Evolutionary conservation across 2,888 invertebrate species (phyloP).

Genomic region (Xestia xanthographa): DNA sequence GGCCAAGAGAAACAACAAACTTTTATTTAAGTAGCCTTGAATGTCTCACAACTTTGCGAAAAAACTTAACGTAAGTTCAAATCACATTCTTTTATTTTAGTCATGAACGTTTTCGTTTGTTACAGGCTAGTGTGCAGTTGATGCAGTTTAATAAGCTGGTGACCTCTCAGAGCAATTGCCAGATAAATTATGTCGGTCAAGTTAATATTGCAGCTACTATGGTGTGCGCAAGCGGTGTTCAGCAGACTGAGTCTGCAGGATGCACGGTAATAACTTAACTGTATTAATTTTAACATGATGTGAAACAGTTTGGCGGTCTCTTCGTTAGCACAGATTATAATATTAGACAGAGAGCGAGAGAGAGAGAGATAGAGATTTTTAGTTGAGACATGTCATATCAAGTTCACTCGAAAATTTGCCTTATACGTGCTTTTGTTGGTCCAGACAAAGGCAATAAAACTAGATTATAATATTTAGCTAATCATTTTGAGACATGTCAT

Average conservation of each 20-base stretch:
- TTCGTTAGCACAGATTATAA: no score
- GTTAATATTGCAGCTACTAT: constrained; percentile 2
- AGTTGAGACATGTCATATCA: no score
- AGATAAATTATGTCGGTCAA: background rate
- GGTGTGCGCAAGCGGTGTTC: constrained; percentile 4
- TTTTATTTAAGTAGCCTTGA: background rate
- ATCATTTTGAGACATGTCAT: no score
- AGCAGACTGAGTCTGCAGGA: background rate
- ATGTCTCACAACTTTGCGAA: background rate
- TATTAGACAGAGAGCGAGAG: no score
- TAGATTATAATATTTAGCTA: no score
- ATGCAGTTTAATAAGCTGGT: background rate
- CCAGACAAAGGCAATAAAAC: no score
- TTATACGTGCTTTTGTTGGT: no score
- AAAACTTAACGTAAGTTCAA: background rate
- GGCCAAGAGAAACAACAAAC: no score
- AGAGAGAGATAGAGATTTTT: no score
- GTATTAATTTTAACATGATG: background rate
- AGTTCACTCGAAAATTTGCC: no score
- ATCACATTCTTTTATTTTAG: background rate
- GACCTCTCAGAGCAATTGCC: rapidly evolving
- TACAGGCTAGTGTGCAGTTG: constrained; percentile 32
- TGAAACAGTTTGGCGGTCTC: background rate
- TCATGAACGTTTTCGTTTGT: background rate
- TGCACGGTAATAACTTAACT: constrained; percentile 26